Base-by-base conservation (phyloP, 2,888 invertebrate genomes). In the Thera obeliscata region DNA sequence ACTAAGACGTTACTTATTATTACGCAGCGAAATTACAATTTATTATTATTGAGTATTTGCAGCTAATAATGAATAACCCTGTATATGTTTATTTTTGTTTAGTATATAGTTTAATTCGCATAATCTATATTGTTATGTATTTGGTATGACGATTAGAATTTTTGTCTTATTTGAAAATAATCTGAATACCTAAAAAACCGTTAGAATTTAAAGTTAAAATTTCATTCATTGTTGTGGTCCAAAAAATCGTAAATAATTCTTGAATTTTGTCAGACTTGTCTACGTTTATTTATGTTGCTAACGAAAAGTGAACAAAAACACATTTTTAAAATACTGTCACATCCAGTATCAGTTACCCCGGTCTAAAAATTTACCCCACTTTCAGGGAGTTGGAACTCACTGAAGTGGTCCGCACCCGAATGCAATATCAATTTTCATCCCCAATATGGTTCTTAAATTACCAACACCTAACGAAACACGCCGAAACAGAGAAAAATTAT, bases 401-500 rank as follows among this genome's bases (percentile, higher is more conserved):
- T 54, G 56, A 41, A 66, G 69, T 69, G 69, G 55, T 38, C 46
- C 61, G 38, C 41, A 41, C 62, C 43, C 63, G 57, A 61, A 65
- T 48, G 48, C 69, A 66, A 69, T 69, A 66, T 66, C 69, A 63
- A 69, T 69, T 69, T 61, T 43, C 69, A 69, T 69, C 66, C 46
- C 48, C 63, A 66, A 69, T 66, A 69, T 66, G 66, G 56, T 63
- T 63, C 69, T 61, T 69, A 69, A 63, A 69, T 66, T 69, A 66
- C 66, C 60, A 65, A 61, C 69, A 66, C 69, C 69, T 69, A 69
- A 57, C 69, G 60, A 69, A 67, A 73, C 46, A 69, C 62, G 38
- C 59, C 46, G 58, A 68, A 72, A 78, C 74, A 81, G 73, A 71
- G 73, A 76, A 76, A 76, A 73, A 78, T 77, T 76, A 78, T 73